Percentiles rank a stretch among this genome's conserved stretches.
These are phyloP conservation scores for Embiotoca jacksoni DNA, from an alignment of 2,113 vertebrate genomes.

Conservation along the genomic window DNA sequence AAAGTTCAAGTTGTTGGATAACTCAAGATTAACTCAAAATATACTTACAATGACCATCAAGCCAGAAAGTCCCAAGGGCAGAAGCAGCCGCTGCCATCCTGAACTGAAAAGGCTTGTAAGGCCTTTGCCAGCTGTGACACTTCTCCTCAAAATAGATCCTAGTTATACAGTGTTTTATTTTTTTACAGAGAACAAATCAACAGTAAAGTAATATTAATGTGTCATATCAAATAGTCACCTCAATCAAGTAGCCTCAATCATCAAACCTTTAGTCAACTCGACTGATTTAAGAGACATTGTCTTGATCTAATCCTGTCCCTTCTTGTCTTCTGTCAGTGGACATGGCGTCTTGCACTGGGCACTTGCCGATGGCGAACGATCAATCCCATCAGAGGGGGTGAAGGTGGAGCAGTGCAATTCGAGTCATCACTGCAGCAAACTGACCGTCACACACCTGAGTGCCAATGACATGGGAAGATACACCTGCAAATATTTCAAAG, in stretches of 20 bases:
- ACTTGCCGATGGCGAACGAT: slow-evolving; percentile 51
- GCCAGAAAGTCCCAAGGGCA: slow-evolving; percentile 37
- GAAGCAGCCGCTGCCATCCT: slow-evolving; percentile 42
- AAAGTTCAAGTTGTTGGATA: slow-evolving; percentile 76
- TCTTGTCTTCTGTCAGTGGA: slow-evolving; percentile 80
- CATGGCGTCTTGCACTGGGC: slow-evolving; percentile 81
- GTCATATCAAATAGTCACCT: slow-evolving; percentile 5
- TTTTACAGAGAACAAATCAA: slow-evolving; percentile 10
- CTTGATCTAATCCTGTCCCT: neutral
- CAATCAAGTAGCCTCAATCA: neutral
- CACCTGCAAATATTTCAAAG: slow-evolving; percentile 77
- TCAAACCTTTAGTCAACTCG: neutral
- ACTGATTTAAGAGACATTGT: slow-evolving; percentile 3
- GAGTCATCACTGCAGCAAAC: slow-evolving; percentile 81
- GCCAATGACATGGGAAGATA: slow-evolving; percentile 86
- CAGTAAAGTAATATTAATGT: neutral
- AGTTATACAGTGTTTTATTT: slow-evolving; percentile 1
- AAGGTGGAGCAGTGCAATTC: slow-evolving; percentile 69
- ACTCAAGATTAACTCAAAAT: slow-evolving; percentile 70
- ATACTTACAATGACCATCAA: slow-evolving; percentile 66
- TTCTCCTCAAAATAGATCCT: slow-evolving; percentile 47
- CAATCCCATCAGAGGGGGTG: slow-evolving; percentile 65
- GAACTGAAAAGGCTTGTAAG: slow-evolving; percentile 28
- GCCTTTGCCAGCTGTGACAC: slow-evolving; percentile 59
- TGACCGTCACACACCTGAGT: slow-evolving; percentile 75